Evolutionary conservation across 2,888 invertebrate genomes (phyloP), one percentile per base, ranked within the genome.

Genomic region (Zelleria hepariella): DNA sequence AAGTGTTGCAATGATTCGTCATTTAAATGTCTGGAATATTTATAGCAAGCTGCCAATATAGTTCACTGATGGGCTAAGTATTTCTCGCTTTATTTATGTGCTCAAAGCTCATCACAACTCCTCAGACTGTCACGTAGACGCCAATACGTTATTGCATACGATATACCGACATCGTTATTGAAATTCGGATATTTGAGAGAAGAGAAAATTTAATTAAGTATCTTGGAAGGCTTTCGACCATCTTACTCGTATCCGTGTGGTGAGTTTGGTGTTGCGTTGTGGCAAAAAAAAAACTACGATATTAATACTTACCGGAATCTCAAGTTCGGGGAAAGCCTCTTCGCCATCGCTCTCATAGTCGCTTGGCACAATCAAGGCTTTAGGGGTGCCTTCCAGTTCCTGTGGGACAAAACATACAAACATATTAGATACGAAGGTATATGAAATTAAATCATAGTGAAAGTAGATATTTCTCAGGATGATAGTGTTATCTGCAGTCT

Each of bases 281-380:
- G n/a, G n/a, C n/a, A n/a, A n/a, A n/a, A n/a, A n/a, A n/a, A n/a
- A n/a, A n/a, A n/a, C n/a, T n/a, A n/a, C n/a, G n/a, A n/a, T n/a
- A n/a, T n/a, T n/a, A n/a, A 57, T 73, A 85, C 87, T 86, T 78
- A 89, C 89, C 66, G 75, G 76, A 65, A 85, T 72, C 65, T 88
- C 89, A 66, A 82, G 68, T 66, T 89, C 89, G 24, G 78, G 77
- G 63, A 87, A 84, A 15, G 86, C 83, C 62, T 89, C 89, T 68
- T 89, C 89, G 21, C 81, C 86, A 67, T 89, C 89, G 65, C 89
- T 89, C 63, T 89, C 89, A 65, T 80, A 81, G 64, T 89, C 89
- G 67, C 78, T 84, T 48, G 78, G 73, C 2, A 78, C 64, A 54
- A 79, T 68, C 60, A 74, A 77, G 21, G 69, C 64, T 67, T 89